These are phyloP conservation scores for Diadema setosum DNA, from an alignment of 35 echinoderm and acorn worm species.

Conservation along the genomic window DNA sequence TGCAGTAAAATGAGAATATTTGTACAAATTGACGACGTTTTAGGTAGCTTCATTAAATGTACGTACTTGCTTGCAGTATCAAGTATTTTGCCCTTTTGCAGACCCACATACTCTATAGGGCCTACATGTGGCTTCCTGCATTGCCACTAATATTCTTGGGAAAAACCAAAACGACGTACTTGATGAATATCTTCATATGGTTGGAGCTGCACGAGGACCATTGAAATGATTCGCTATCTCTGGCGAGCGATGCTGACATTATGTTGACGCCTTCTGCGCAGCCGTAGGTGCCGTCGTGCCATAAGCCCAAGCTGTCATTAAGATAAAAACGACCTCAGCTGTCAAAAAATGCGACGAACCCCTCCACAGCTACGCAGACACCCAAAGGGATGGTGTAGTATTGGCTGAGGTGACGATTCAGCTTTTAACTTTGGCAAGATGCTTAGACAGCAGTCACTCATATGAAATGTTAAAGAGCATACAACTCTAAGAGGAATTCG, in stretches of 20 bases:
- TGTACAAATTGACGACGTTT: not conserved
- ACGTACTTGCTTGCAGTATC: not conserved
- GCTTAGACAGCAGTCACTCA: too few relatives aligned
- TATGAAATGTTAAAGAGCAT: too few relatives aligned
- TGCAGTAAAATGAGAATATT: not conserved
- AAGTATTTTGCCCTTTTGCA: not conserved
- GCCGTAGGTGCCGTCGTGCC: not conserved
- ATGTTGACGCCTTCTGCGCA: not conserved
- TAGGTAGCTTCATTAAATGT: not conserved
- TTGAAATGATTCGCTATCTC: not conserved
- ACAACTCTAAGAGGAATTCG: too few relatives aligned
- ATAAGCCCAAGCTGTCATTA: not conserved
- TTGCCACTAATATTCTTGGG: not conserved
- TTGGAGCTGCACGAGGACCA: not conserved
- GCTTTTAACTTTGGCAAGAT: too few relatives aligned
- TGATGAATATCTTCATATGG: constrained; percentile 9
- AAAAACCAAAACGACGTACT: not conserved
- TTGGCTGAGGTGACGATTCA: too few relatives aligned
- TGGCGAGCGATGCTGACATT: not conserved
- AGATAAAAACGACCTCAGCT: too few relatives aligned
- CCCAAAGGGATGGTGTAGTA: too few relatives aligned
- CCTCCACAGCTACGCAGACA: too few relatives aligned
- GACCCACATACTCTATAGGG: not conserved
- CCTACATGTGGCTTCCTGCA: not conserved
- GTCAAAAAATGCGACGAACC: too few relatives aligned